Base-by-base conservation (phyloP, 2,113 vertebrate species). In the Mobula hypostoma region DNA sequence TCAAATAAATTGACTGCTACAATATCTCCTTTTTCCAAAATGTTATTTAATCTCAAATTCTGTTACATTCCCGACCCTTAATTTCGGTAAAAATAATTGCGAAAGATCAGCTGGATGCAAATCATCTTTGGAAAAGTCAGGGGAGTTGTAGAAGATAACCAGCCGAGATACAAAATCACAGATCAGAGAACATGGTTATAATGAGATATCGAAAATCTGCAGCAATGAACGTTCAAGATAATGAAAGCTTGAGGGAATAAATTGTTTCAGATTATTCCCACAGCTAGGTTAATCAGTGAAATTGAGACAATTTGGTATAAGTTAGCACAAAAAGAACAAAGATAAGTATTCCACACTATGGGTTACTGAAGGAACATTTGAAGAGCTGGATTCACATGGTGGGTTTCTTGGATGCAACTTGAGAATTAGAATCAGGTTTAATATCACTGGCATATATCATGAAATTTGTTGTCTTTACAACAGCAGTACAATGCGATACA, bases 191-290 rank as follows among this genome's bases (percentile, higher is more conserved):
- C 14, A 27, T n/a, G 0, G 0, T 14, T 11, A 14, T n/a, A 63
- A n/a, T 63, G 56, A 87, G 27, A 87, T 85, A 58, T 85, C 56
- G 24, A 58, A 21, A 83, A 85, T 7, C 58, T 63, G 58, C 12
- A 29, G 58, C 58, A n/a, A 12, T 6, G 58, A n/a, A 88, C 5
- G 11, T n/a, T 87, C 11, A 61, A n/a, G 29, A 61, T 15, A 8
- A 63, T 88, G 83, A 87, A 87, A 87, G 24, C 29, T 82, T 61
- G 56, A n/a, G 83, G 12, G 83, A 63, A 29, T 88, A 88, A 87
- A n/a, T n/a, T n/a, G 24, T n/a, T 12, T n/a, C 27, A 88, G 58
- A 12, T 88, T 88, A n/a, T 88, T 88, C 27, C 27, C 58, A 63
- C 83, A 5, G 83, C 2, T 29, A 14, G 27, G 83, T 63, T 63